Conservation (phyloP, 1,140 invertebrate species). For the Atopsyche davidsoni region DNA sequence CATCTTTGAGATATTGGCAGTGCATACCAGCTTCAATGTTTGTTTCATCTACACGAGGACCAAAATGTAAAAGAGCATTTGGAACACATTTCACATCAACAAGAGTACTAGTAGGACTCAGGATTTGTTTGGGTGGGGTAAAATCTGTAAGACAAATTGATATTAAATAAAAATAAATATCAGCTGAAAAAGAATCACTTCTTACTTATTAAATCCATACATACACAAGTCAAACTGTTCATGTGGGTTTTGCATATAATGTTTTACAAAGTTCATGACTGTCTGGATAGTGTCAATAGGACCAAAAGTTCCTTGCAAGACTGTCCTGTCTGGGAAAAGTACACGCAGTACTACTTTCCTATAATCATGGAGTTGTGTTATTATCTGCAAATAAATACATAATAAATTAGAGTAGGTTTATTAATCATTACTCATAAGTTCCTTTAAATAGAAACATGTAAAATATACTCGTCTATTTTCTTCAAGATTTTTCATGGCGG, state of each 20-base stretch:
- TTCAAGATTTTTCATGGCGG: slow-evolving; percentile 42
- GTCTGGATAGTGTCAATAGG: slow-evolving; percentile 49
- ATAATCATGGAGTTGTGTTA: slow-evolving; percentile 46
- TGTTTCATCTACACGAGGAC: slow-evolving; percentile 3
- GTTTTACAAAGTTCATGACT: slow-evolving; percentile 50
- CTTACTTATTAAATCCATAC: slow-evolving; percentile 27
- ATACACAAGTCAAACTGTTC: slow-evolving; percentile 54
- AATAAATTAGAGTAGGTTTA: not conserved
- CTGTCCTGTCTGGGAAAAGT: slow-evolving; percentile 56
- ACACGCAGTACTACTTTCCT: slow-evolving; percentile 52
- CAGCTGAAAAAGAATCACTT: not conserved
- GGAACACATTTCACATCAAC: slow-evolving; percentile 49
- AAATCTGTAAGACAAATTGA: slow-evolving; percentile 42
- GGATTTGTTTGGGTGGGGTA: slow-evolving; percentile 52
- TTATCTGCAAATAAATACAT: slow-evolving; percentile 23
- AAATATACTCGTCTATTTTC: slow-evolving; percentile 34
- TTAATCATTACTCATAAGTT: too few relatives aligned
- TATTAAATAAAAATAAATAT: not conserved
- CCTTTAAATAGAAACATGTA: too few relatives aligned
- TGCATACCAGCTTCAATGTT: not conserved
- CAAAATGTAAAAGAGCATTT: slow-evolving; percentile 48
- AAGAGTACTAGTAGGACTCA: slow-evolving; percentile 37
- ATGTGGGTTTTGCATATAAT: slow-evolving; percentile 44
- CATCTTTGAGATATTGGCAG: slow-evolving; percentile 18
- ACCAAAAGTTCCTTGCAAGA: slow-evolving; percentile 57